phyloP scores from a whole-genome alignment of 2,888 invertebrate species.

The Isotomurus palustris region DNA sequence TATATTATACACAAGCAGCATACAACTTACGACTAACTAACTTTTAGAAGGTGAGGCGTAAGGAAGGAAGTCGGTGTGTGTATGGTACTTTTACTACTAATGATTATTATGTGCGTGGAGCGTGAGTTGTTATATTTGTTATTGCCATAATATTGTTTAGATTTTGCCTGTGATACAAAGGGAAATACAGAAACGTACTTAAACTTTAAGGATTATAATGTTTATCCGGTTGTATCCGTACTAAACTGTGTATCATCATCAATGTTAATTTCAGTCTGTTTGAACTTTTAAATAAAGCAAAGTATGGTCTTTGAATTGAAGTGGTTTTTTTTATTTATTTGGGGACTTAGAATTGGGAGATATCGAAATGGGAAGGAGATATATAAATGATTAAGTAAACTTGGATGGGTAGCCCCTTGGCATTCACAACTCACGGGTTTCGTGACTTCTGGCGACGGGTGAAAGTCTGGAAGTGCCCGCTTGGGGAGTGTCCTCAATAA shows the following conservation, averaged over 20 bases:
- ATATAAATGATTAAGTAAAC: too few relatives aligned
- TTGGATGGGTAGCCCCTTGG: too few relatives aligned
- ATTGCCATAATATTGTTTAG: background rate
- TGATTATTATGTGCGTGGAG: background rate
- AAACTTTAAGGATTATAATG: background rate
- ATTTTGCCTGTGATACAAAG: slow-evolving; percentile 3
- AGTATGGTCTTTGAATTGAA: background rate
- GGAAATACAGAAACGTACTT: background rate
- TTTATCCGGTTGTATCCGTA: background rate
- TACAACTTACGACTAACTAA: background rate
- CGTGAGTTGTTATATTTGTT: background rate
- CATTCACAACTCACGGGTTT: too few relatives aligned
- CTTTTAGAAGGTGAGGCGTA: background rate
- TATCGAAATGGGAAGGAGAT: too few relatives aligned
- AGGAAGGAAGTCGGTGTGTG: background rate
- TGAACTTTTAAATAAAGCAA: slow-evolving; percentile 1
- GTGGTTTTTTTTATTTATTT: too few relatives aligned
- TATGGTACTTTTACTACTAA: too few relatives aligned
- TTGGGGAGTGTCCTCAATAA: slow-evolving; percentile 1
- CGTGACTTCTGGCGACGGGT: too few relatives aligned
- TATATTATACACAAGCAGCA: background rate
- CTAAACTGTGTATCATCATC: background rate
- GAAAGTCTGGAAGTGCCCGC: too few relatives aligned
- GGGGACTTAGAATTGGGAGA: too few relatives aligned
- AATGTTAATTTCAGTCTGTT: slow-evolving; percentile 1